Evolutionary conservation across 37 sponge, comb jelly and placozoan species (phyloP).

Genomic region (Petrosia ficiformis): DNA sequence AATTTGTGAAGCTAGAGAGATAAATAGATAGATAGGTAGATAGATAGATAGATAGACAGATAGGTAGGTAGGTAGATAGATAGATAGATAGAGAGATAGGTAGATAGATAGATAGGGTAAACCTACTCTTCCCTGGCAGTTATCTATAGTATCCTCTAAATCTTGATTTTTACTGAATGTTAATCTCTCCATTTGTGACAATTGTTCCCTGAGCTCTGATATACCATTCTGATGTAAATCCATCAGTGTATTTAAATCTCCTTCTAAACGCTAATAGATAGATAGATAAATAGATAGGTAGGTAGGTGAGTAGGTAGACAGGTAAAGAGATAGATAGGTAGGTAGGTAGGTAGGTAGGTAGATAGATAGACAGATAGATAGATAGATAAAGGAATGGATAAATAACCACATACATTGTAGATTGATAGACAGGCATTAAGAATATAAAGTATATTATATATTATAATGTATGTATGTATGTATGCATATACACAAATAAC

Average conservation of each 20-base stretch:
- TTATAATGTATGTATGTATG: background rate
- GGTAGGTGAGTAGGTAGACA: too few species aligned
- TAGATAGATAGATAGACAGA: background rate
- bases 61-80: background rate
- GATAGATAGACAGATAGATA: too few species aligned
- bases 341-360: too few species aligned
- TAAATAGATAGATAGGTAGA: background rate
- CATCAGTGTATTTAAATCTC: constrained; percentile 47
- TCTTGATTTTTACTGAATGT: constrained; percentile 47
- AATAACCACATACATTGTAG: background rate
- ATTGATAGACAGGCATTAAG: too few species aligned
- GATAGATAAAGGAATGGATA: background rate
- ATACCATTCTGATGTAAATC: constrained; percentile 59
- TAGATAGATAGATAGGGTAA: background rate
- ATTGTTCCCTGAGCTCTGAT: constrained; percentile 36
- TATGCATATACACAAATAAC: background rate
- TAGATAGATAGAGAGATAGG: background rate
- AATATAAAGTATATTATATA: too few species aligned
- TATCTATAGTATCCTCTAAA: constrained; percentile 42
- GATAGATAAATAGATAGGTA: too few species aligned
- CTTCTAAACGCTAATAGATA: constrained; percentile 39
- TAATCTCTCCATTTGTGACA: constrained; percentile 47
- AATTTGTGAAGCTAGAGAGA: background rate
- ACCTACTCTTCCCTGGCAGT: constrained; percentile 35
- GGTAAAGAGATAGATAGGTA: too few species aligned